Evolutionary conservation across 1,140 invertebrate species (phyloP).

Genomic region (Cepaea nemoralis): DNA sequence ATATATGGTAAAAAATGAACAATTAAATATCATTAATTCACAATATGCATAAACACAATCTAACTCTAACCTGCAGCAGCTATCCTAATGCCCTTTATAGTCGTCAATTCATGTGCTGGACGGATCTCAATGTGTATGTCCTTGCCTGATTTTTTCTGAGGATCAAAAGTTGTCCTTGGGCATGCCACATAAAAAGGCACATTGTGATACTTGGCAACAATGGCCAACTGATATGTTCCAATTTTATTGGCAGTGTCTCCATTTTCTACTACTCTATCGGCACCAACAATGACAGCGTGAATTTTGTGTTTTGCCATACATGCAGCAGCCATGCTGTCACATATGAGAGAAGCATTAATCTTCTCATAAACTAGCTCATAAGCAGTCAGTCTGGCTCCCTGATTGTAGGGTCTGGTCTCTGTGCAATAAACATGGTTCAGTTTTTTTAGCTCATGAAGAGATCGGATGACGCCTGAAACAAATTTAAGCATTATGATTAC

Average conservation of each 20-base stretch:
- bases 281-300: constrained; percentile 74
- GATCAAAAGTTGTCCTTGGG: constrained; percentile 92
- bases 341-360: constrained; percentile 92
- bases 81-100: constrained; percentile 85
- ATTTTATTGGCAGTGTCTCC: constrained; percentile 99
- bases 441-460: constrained; percentile 80
- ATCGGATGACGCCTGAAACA: constrained; percentile 88
- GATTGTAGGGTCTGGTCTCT: constrained; percentile 98
- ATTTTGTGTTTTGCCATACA: constrained; percentile 82
- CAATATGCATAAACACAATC: too few species aligned
- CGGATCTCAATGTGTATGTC: constrained; percentile 95
- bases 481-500: too few species aligned
- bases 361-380: constrained; percentile 94
- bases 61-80: constrained; percentile 81
- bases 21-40: too few species aligned
- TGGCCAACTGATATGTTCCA: constrained; percentile 95
- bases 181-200: constrained; percentile 97
- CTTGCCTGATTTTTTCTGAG: constrained; percentile 82
- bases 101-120: constrained; percentile 89
- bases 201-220: constrained; percentile 89
- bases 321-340: constrained; percentile 94
- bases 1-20: too few species aligned
- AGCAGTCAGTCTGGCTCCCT: constrained; percentile 91
- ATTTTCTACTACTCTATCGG: constrained; percentile 84
- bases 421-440: constrained; percentile 93